Evolutionary conservation across 1,140 invertebrate species (phyloP).

Genomic region (Campoletis sonorensis): DNA sequence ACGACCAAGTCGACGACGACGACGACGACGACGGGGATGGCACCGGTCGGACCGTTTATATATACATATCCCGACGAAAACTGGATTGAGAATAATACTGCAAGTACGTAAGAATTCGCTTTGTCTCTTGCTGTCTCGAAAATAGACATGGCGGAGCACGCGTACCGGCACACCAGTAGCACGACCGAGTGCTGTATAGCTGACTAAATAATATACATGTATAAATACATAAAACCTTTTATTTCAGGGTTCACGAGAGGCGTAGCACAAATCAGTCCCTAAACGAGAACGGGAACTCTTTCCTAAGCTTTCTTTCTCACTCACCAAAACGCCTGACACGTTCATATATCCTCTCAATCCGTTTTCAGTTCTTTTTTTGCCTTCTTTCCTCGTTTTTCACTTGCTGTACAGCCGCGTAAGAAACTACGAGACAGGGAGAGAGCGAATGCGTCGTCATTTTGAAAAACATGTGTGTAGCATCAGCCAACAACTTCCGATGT

Average conservation of each 20-base stretch:
- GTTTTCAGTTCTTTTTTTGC: conserved; percentile 40
- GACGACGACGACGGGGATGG: conserved; percentile 43
- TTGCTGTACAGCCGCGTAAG: background rate
- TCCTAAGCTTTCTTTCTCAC: conserved; percentile 39
- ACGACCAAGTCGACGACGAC: conserved; percentile 23
- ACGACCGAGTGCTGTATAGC: background rate
- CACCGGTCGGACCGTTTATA: conserved; percentile 41
- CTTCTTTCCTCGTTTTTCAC: conserved; percentile 12
- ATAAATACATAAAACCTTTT: conserved; percentile 24
- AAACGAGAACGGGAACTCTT: conserved; percentile 39
- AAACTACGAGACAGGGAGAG: background rate
- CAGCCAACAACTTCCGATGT: conserved; percentile 49
- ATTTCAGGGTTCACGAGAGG: conserved; percentile 57
- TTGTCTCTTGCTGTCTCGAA: conserved; percentile 45
- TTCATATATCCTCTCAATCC: conserved; percentile 18
- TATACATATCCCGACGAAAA: conserved; percentile 32
- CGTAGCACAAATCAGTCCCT: conserved; percentile 51
- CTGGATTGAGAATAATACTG: conserved; percentile 32
- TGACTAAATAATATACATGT: conserved; percentile 11
- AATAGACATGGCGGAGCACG: conserved; percentile 47
- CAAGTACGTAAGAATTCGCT: conserved; percentile 21
- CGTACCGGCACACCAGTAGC: conserved; percentile 26
- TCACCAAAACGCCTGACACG: background rate
- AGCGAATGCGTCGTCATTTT: conserved; percentile 53
- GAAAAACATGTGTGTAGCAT: conserved; percentile 56